Percentiles rank a stretch among this genome's conserved stretches.
These are phyloP conservation scores for Guaruba guarouba DNA, from an alignment of 2,113 vertebrate genomes.

Conservation along the genomic window DNA sequence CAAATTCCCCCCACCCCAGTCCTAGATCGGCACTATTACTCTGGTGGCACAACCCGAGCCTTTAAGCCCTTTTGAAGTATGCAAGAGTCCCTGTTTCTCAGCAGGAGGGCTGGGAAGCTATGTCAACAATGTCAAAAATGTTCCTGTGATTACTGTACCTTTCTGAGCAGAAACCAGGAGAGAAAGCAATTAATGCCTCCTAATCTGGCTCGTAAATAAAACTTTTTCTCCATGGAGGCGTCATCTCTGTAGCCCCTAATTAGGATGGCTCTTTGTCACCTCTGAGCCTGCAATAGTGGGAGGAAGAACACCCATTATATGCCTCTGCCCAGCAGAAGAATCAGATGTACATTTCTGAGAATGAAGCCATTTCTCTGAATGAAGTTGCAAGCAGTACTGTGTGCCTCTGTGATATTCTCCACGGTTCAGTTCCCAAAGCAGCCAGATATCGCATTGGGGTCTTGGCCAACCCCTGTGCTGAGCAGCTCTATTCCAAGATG, in stretches of 20 bases:
- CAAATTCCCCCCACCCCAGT: slow-evolving; percentile 69
- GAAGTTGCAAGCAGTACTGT: background rate
- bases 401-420: background rate
- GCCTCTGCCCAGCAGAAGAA: background rate
- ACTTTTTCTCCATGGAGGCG: slow-evolving; percentile 34
- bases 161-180: slow-evolving; percentile 70
- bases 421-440: background rate
- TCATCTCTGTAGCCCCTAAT: slow-evolving; percentile 27
- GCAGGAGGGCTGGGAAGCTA: slow-evolving; percentile 74
- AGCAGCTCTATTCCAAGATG: background rate
- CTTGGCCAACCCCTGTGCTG: background rate
- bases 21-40: slow-evolving; percentile 67
- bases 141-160: slow-evolving; percentile 75
- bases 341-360: background rate
- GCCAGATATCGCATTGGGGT: background rate
- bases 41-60: slow-evolving; percentile 68
- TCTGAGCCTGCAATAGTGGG: background rate
- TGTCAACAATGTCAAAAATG: slow-evolving; percentile 75
- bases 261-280: slow-evolving; percentile 24
- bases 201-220: slow-evolving; percentile 74
- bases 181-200: slow-evolving; percentile 70
- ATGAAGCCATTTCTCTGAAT: background rate
- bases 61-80: slow-evolving; percentile 77
- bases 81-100: slow-evolving; percentile 75
- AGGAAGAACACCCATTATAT: slow-evolving; percentile 1